These are phyloP conservation scores for Heliconius charithonia DNA, from an alignment of 2,888 invertebrate genomes.

Conservation along the genomic window DNA sequence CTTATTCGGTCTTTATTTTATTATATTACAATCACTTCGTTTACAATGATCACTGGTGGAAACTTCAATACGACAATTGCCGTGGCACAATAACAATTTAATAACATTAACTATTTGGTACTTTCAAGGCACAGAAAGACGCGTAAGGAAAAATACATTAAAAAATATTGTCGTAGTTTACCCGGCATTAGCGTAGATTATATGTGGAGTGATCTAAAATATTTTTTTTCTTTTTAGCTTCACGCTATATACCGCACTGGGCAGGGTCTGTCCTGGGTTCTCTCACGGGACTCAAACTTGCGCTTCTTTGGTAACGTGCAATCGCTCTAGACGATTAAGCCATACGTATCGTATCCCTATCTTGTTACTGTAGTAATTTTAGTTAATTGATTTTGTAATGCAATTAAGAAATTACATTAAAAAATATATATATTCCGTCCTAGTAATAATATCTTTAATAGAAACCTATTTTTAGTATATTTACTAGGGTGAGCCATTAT, in stretches of 20 bases:
- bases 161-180: background rate
- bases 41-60: background rate
- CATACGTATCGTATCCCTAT: no score
- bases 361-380: background rate
- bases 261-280: no score
- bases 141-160: no score
- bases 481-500: background rate
- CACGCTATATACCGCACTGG: background rate
- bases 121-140: no score
- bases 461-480: background rate
- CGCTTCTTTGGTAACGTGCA: no score
- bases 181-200: no score
- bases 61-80: background rate
- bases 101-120: background rate
- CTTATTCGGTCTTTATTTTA: constrained; percentile 35
- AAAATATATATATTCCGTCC: no score
- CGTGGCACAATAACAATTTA: background rate
- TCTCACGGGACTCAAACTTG: no score
- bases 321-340: no score
- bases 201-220: no score
- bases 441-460: background rate
- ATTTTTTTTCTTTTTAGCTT: no score
- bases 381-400: background rate
- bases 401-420: no score
- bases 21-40: background rate